These are phyloP conservation scores for Crocidura indochinensis DNA, from an alignment of 2,797 vertebrate species.

Conservation along the genomic window DNA sequence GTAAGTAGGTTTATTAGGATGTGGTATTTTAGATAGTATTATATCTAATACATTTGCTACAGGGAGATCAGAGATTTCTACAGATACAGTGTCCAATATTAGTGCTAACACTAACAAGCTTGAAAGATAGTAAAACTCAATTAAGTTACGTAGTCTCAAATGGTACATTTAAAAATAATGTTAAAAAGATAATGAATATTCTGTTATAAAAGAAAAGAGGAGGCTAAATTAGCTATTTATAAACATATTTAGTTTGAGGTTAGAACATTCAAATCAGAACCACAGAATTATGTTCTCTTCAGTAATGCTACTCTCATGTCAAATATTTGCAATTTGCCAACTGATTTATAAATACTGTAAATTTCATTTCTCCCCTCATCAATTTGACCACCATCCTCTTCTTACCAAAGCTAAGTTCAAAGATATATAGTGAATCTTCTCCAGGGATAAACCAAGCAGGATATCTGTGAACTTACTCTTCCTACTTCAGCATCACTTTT, in stretches of 20 bases:
- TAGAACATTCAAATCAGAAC: neutral
- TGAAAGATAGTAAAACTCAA: conserved; percentile 39
- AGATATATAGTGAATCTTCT: neutral
- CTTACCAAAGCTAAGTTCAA: conserved; percentile 2
- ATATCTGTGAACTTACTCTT: neutral
- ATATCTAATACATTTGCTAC: conserved; percentile 51
- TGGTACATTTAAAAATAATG: too few species aligned
- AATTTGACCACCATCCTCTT: neutral
- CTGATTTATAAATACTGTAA: neutral
- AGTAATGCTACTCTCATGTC: neutral
- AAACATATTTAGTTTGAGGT: neutral
- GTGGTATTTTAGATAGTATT: conserved; percentile 23
- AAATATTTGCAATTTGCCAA: neutral
- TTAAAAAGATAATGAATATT: too few species aligned
- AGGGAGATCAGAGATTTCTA: conserved; percentile 51
- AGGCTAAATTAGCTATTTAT: neutral
- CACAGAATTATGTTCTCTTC: neutral
- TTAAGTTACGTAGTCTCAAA: neutral
- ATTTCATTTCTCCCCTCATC: neutral
- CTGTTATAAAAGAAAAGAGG: neutral
- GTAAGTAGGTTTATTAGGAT: conserved; percentile 55
- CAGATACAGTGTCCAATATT: neutral
- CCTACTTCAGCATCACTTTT: neutral
- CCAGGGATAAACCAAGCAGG: neutral
- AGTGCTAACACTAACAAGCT: neutral